phyloP scores from a whole-genome alignment of 1,140 invertebrate species.

The Drosophila pachea region DNA sequence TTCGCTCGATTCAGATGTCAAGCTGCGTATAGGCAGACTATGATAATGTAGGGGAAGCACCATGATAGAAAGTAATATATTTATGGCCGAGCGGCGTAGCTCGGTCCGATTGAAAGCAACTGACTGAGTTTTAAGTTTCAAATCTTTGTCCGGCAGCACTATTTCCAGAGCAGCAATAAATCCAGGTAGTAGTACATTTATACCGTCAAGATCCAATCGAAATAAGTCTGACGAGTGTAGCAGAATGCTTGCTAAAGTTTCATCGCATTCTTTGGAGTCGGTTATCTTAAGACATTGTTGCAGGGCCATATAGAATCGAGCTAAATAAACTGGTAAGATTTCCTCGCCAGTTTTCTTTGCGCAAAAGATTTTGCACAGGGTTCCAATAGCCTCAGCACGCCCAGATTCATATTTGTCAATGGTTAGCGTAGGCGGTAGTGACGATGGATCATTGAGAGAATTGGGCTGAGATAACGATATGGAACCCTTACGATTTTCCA shows the following conservation, averaged over 20 bases:
- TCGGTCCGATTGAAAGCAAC: slow-evolving; percentile 86
- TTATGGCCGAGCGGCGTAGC: slow-evolving; percentile 92
- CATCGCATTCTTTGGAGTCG: slow-evolving; percentile 83
- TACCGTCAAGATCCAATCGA: slow-evolving; percentile 94
- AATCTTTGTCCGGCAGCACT: slow-evolving; percentile 89
- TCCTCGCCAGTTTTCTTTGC: slow-evolving; percentile 97
- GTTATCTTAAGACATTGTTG: slow-evolving; percentile 90
- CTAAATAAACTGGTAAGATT: slow-evolving; percentile 95
- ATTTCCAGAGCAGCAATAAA: slow-evolving; percentile 93
- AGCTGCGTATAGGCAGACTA: slow-evolving; percentile 87
- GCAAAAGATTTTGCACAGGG: slow-evolving; percentile 96
- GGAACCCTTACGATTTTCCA: slow-evolving; percentile 78
- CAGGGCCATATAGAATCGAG: slow-evolving; percentile 95
- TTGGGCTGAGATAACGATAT: slow-evolving; percentile 78
- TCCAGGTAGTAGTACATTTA: slow-evolving; percentile 93
- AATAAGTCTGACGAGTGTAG: slow-evolving; percentile 90
- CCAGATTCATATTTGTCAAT: slow-evolving; percentile 89
- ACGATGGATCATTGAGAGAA: slow-evolving; percentile 71
- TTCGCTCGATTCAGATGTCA: slow-evolving; percentile 80
- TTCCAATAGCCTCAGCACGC: slow-evolving; percentile 95
- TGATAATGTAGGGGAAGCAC: slow-evolving; percentile 95
- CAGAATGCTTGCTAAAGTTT: slow-evolving; percentile 88
- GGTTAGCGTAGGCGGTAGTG: slow-evolving; percentile 68
- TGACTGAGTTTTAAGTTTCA: slow-evolving; percentile 82
- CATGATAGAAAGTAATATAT: slow-evolving; percentile 92